Percentiles rank a stretch among this genome's conserved stretches.
Conservation (phyloP, 2,797 vertebrate species). For the Champsocephalus gunnari region DNA sequence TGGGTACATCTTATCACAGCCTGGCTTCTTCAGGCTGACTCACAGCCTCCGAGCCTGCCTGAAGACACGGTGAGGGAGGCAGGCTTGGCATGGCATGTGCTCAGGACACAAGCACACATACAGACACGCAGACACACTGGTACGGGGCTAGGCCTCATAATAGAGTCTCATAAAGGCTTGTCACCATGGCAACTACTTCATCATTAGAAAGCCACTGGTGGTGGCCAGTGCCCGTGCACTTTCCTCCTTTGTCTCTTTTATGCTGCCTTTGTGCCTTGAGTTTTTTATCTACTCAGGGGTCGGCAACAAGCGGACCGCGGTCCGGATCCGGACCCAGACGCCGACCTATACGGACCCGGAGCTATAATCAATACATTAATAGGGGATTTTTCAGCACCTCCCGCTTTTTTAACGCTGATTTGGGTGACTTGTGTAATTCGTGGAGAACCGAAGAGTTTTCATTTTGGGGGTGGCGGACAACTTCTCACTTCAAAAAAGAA, state of each 20-base stretch:
- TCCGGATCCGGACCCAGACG: no score
- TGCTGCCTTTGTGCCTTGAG: slow-evolving; percentile 45
- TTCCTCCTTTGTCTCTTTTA: slow-evolving; percentile 63
- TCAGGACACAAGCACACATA: slow-evolving; percentile 39
- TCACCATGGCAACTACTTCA: slow-evolving; percentile 80
- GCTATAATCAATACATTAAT: no score
- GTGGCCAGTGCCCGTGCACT: slow-evolving; percentile 66
- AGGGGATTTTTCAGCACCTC: no score
- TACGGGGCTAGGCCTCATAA: slow-evolving; percentile 71
- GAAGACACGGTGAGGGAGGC: slow-evolving; percentile 57
- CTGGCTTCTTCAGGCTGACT: slow-evolving; percentile 52
- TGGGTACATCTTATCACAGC: slow-evolving; percentile 68
- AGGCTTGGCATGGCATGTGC: slow-evolving; percentile 48
- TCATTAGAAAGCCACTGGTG: slow-evolving; percentile 77
- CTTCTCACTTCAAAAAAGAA: no score
- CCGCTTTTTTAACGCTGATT: no score
- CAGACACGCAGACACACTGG: slow-evolving; percentile 57
- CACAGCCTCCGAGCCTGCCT: slow-evolving; percentile 57
- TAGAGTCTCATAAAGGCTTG: slow-evolving; percentile 71
- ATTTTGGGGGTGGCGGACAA: no score
- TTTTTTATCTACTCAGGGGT: background rate
- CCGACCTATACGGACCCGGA: no score
- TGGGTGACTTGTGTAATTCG: no score
- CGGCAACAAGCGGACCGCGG: no score
- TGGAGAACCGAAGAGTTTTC: no score